Evolutionary conservation across 2,797 vertebrate genomes (phyloP), one percentile per base, ranked within the genome.

Genomic region (Halcyon smyrnensis): DNA sequence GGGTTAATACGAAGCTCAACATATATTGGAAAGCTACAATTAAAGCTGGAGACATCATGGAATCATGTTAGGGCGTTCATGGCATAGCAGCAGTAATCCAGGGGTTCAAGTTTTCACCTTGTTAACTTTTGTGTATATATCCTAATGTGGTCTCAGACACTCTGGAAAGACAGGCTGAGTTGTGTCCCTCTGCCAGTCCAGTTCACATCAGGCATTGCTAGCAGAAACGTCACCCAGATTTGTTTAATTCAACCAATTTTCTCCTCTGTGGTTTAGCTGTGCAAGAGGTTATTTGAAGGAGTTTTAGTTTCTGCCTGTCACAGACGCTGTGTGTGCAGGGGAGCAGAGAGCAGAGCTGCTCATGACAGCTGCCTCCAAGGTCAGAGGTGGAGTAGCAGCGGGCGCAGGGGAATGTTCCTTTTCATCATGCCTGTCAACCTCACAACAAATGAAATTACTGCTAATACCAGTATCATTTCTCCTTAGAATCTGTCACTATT

Each of bases 361-460:
- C 81, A 8, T 67, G 84, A 93, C 56, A 80, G 90, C 96, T 96
- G 90, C 76, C 65, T 93, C 91, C 92, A 96, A 96, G 96, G 95
- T 96, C 96, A 97, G 90, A 97, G 95, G 96, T 95, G 95, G 92
- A 96, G 87, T 92, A 93, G 87, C 83, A 93, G 94, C 57, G 82
- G 91, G 87, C 80, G 82, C 32, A 36, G 69, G 75, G 95, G 95
- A 96, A 96, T 95, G 91, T 92, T 95, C 91, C 94, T 95, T 97
- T 97, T 97, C 96, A 97, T 97, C 96, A 92, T 93, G 95, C 96
- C 95, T 97, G 95, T 97, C 96, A 96, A 10, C 89, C 73, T 91
- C 0, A 0, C 95, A 94, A 93, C 94, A 96, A 96, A 97, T 94
- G 95, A 96, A 95, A 96, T 95, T 85, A 71, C 91, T 96, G 95